Evolutionary conservation across 2,888 invertebrate species (phyloP), one percentile per base, ranked within the genome.

Genomic region (Zaprionus lineosus): DNA sequence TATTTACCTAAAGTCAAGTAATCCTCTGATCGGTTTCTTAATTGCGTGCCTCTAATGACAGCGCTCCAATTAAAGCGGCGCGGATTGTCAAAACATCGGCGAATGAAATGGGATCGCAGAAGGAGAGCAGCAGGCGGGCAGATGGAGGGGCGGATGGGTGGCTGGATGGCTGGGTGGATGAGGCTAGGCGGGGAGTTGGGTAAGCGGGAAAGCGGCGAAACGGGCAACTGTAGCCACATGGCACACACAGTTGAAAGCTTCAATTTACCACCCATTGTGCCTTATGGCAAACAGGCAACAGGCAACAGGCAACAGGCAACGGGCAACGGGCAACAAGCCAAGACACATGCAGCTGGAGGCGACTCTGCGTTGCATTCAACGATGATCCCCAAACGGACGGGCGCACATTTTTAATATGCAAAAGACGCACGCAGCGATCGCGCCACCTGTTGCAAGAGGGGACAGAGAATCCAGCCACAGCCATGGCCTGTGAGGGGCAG

Each of bases 1-100:
- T 9, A 12, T 2, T 2, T 31, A 12, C 14, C 2, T 15, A 34
- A 34, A 4, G 15, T 5, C 41, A 41, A 11, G 8, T 12, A 33
- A 33, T 4, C 12, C 19, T 26, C 51, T 29, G 26, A 12, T 33
- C 28, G 12, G 24, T 44, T 36, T 44, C 53, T 72, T 69, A 67
- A 72, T 86, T 86, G 86, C 85, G 87, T 84, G 86, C 69, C 67
- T 78, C 68, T 83, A 86, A 86, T 86, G 87, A 74, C 86, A 79
- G 76, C 70, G 74, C 86, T 86, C 76, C 86, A 85, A 83, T 87
- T 86, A 81, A 76, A 70, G 64, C 73, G 70, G 73, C 41, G 73
- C 69, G 71, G 63, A 86, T 77, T 82, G 81, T 82, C 81, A 82
- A 82, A 82, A 82, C 72, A 82, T 77, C 66, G 81, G 62, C 78